These are phyloP conservation scores for Maniola hyperantus DNA, from an alignment of 2,888 invertebrate genomes.

Conservation along the genomic window DNA sequence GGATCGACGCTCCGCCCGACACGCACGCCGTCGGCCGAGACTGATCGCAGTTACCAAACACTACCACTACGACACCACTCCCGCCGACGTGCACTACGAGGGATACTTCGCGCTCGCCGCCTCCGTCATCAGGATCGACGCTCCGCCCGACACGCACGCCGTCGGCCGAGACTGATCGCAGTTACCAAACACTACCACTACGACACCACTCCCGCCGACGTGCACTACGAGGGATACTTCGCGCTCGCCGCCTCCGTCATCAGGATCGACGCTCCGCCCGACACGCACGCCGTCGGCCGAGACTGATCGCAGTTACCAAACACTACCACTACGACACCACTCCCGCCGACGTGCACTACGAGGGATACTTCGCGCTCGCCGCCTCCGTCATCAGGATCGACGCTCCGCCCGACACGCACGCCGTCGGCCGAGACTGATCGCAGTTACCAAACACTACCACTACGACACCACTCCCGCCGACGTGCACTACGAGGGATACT, in stretches of 20 bases:
- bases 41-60: conserved; percentile 82
- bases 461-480: conserved; percentile 94
- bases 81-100: conserved; percentile 92
- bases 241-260: conserved; percentile 83
- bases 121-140: conserved; percentile 88
- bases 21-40: conserved; percentile 90
- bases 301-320: conserved; percentile 79
- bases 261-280: conserved; percentile 88
- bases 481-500: conserved; percentile 96
- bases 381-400: conserved; percentile 87
- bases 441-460: conserved; percentile 89
- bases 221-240: conserved; percentile 95
- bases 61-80: conserved; percentile 97
- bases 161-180: conserved; percentile 88
- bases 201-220: conserved; percentile 94
- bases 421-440: conserved; percentile 89
- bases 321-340: conserved; percentile 99
- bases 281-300: conserved; percentile 87
- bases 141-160: conserved; percentile 84
- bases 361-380: conserved; percentile 91
- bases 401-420: conserved; percentile 85
- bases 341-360: conserved; percentile 92
- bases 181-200: conserved; percentile 91
- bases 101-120: conserved; percentile 90
- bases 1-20: conserved; percentile 88